phyloP scores from a whole-genome alignment of 2,797 vertebrate species.

The Microcaecilia unicolor region DNA sequence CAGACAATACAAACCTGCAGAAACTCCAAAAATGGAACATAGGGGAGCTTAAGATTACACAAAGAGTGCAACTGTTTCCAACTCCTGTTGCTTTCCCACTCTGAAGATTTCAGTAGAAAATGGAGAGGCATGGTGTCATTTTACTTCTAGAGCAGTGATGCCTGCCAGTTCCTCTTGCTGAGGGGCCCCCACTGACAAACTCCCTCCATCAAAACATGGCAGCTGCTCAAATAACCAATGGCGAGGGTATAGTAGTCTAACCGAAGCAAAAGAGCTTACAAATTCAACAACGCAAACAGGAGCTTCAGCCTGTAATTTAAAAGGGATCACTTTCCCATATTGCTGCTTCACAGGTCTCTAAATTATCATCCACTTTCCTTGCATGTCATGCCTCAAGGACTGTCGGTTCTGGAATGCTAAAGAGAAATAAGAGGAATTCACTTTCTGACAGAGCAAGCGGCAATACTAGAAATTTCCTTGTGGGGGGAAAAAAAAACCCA shows the following conservation, averaged over 20 bases:
- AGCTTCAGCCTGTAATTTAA: slow-evolving; percentile 1
- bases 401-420: slow-evolving; percentile 28
- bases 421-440: slow-evolving; percentile 20
- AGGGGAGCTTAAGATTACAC: slow-evolving; percentile 12
- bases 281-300: slow-evolving; percentile 6
- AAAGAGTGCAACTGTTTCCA: slow-evolving; percentile 42
- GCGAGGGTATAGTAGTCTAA: slow-evolving; percentile 12
- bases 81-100: slow-evolving; percentile 49
- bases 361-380: slow-evolving; percentile 4
- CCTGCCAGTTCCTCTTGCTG: slow-evolving; percentile 42
- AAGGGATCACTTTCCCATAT: no score
- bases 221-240: slow-evolving; percentile 28
- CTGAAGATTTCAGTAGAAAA: slow-evolving; percentile 52
- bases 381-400: slow-evolving; percentile 7
- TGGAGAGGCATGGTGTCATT: slow-evolving; percentile 53
- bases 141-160: slow-evolving; percentile 41
- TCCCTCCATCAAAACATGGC: slow-evolving; percentile 27
- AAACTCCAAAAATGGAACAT: slow-evolving; percentile 17
- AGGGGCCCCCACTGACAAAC: slow-evolving; percentile 29
- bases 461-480: slow-evolving; percentile 25
- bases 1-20: slow-evolving; percentile 43
- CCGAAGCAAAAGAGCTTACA: background rate
- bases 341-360: slow-evolving; percentile 1
- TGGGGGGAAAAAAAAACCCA: slow-evolving; percentile 23
- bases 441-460: slow-evolving; percentile 23